Base-by-base conservation (phyloP, 2,888 invertebrate genomes). In the Cosmopolites sordidus region DNA sequence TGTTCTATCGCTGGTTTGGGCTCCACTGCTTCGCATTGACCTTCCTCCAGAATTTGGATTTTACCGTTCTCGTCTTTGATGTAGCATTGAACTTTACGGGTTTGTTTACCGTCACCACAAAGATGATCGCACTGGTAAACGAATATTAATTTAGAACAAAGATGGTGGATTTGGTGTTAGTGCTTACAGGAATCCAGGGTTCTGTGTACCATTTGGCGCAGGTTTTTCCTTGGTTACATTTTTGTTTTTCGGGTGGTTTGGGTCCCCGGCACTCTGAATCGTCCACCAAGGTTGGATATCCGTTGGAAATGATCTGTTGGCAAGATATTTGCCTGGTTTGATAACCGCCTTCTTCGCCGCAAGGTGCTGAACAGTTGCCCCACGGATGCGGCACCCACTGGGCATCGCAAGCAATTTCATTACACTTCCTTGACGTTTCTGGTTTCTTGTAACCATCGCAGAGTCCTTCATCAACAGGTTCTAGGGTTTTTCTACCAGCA, bases 171-270 rank as follows among this genome's bases (percentile, higher is more conserved):
- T n/a, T n/a, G n/a, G n/a, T 27, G 5, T 12, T 33, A 11, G n/a
- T 51, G 30, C 82, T 78, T 75, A 92, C 92, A 62, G 92, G 88
- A 69, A 86, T 87, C 97, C 97, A 98, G 3, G 89, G 88, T 48
- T 89, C 92, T 17, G 83, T 77, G 68, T 90, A 89, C 89, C 93
- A 97, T 45, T 81, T 79, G 0, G 96, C 92, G 68, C 95, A 95
- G 17, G 83, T 80, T 18, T 83, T 79, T 53, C 86, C 84, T 48
- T 80, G 27, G 71, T 90, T 91, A 72, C 95, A 95, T 48, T 81
- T 78, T 66, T 86, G 82, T 52, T 78, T 78, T 9, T 80, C 78
- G 3, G 79, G 76, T 0, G 90, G 92, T 66, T 87, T 87, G 0
- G 83, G 81, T 1, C 87, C 87, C 37, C 82, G 75, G 68, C 94